These are phyloP conservation scores for Syndactyla subalaris DNA, from an alignment of 2,797 vertebrate species.

Conservation along the genomic window DNA sequence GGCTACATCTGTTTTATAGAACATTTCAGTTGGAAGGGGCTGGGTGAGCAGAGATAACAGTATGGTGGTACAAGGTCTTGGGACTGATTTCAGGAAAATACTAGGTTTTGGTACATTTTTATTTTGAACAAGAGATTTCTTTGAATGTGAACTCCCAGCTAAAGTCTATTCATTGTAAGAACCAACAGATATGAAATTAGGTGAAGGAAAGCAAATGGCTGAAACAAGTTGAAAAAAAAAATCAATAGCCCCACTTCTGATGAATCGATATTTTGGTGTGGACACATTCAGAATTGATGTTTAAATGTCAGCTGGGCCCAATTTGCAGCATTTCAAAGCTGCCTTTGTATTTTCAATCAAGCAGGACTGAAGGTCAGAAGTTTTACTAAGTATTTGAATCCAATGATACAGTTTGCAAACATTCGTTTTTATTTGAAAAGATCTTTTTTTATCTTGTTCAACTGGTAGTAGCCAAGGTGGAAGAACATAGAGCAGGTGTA, in stretches of 20 bases:
- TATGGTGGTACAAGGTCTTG: neutral
- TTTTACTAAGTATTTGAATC: conserved; percentile 22
- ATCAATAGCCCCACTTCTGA: conserved; percentile 61
- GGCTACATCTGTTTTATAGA: neutral
- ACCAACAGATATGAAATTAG: conserved; percentile 2
- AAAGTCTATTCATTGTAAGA: conserved; percentile 10
- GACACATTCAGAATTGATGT: conserved; percentile 48
- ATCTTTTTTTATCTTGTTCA: neutral
- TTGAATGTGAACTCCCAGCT: neutral
- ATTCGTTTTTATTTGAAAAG: neutral
- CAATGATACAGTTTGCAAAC: neutral
- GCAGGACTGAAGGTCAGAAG: conserved; percentile 39
- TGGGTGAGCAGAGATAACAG: neutral
- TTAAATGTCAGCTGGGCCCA: conserved; percentile 64
- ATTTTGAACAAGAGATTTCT: neutral
- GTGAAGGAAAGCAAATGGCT: conserved; percentile 49
- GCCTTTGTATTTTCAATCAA: conserved; percentile 36
- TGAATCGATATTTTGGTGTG: conserved; percentile 59
- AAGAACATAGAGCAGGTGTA: neutral
- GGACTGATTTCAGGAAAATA: neutral
- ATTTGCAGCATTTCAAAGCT: conserved; percentile 57
- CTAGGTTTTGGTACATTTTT: neutral
- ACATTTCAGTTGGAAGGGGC: neutral
- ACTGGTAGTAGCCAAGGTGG: neutral
- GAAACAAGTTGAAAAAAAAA: conserved; percentile 21